These are phyloP conservation scores for Eriocheir sinensis DNA, from an alignment of 1,140 invertebrate species.

Conservation along the genomic window DNA sequence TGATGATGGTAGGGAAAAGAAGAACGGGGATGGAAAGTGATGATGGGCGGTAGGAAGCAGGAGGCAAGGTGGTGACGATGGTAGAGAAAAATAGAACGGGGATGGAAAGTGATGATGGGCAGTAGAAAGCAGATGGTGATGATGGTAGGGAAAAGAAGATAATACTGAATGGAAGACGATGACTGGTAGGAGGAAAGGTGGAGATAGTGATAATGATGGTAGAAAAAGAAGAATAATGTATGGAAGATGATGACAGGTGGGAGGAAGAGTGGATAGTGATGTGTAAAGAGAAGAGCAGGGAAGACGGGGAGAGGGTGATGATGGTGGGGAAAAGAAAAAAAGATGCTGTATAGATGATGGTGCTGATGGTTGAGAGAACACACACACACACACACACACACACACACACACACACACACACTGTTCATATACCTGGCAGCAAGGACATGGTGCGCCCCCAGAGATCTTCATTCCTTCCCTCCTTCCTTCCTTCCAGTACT, in stretches of 20 bases:
- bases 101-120: neutral
- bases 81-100: neutral
- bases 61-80: neutral
- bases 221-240: neutral
- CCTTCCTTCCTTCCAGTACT: too few relatives aligned
- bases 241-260: neutral
- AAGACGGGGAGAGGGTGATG: neutral
- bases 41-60: neutral
- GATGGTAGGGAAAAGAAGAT: neutral
- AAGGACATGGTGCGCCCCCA: neutral
- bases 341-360: too few relatives aligned
- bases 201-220: neutral
- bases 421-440: neutral
- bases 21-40: neutral
- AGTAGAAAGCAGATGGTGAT: too few relatives aligned
- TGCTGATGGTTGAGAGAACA: neutral
- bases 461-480: too few relatives aligned
- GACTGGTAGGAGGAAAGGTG: too few relatives aligned
- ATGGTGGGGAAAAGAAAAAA: neutral
- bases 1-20: neutral
- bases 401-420: neutral
- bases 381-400: neutral
- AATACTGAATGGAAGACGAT: too few relatives aligned
- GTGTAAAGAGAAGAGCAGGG: neutral
- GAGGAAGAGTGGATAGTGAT: neutral